Base-by-base conservation (phyloP, 2,888 invertebrate genomes). In the Pseudanteris insignis region DNA sequence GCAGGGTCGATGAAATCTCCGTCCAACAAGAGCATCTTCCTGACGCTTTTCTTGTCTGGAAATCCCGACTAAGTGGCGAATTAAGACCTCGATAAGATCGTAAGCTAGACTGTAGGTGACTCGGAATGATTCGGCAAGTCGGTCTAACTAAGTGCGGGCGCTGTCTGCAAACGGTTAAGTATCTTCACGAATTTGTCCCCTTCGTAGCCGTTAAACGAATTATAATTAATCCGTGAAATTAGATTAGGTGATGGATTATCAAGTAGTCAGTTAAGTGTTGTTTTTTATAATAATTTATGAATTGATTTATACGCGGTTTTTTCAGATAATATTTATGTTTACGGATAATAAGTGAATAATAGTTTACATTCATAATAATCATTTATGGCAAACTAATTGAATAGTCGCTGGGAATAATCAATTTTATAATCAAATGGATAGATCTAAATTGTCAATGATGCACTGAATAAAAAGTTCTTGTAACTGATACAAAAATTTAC, bases 41-140 rank as follows among this genome's bases (percentile, higher is more conserved):
- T 51, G 38, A 59, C 34, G 40, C 46, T 40, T 33, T 50, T 40
- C 38, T 44, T 12, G 25, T 10, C 51, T 41, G 36, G 59, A 38
- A 41, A 41, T 46, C 51, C 44, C 11, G 38, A 46, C 32, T 54
- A 51, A 59, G 51, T 44, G 40, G 59, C 46, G 36, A 59, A 51
- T 59, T 59, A 59, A 51, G 46, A 46, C 51, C 41, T 30, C 25
- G 59, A 59, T 59, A 59, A 59, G 59, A 59, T 51, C 46, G 15
- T 9, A 5, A 32, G 32, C 25, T 41, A 57, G 28, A 32, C 5
- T 36, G 28, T 30, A 50, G 58, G 38, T 29, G 29, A 58, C 50
- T 44, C 38, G 37, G 50, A 44, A 58, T 46, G 58, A 58, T 58
- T 58, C 29, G 50, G 50, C 38, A 50, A 58, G 58, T 50, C 50